These are phyloP conservation scores for Psophia crepitans DNA, from an alignment of 2,113 vertebrate species.

Conservation along the genomic window DNA sequence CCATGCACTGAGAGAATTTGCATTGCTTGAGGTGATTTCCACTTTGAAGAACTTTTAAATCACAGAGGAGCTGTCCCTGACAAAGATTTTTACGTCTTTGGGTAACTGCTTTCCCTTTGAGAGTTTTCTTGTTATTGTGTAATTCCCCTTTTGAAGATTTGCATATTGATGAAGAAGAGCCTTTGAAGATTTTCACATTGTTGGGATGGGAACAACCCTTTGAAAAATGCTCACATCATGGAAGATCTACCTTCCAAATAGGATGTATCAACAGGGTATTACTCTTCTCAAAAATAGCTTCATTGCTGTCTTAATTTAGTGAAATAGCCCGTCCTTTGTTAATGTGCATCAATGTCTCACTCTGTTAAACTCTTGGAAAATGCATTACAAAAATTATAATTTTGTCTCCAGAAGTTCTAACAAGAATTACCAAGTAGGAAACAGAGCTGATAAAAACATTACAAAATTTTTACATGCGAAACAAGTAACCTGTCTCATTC, in stretches of 20 bases:
- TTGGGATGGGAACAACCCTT: not conserved
- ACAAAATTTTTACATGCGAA: not conserved
- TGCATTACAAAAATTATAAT: not conserved
- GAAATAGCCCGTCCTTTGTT: not conserved
- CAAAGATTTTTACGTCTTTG: constrained; percentile 60
- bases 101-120: constrained; percentile 57
- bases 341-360: not conserved
- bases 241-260: not conserved
- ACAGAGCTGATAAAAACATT: not conserved
- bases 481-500: not conserved
- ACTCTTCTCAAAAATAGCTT: not conserved
- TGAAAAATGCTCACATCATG: not conserved
- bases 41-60: constrained; percentile 62
- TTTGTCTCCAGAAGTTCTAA: not conserved
- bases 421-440: not conserved
- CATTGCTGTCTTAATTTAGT: not conserved
- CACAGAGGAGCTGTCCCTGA: constrained; percentile 41
- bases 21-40: constrained; percentile 61
- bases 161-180: constrained; percentile 33
- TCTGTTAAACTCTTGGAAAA: not conserved
- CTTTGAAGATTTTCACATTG: constrained; percentile 64
- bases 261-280: not conserved
- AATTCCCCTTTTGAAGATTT: constrained; percentile 69
- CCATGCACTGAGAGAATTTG: constrained; percentile 2
- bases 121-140: constrained; percentile 49